Percentiles rank a stretch among this genome's conserved stretches.
Conservation (phyloP, 92 coral and sea anemone genomes). For the Bergia sp. region DNA sequence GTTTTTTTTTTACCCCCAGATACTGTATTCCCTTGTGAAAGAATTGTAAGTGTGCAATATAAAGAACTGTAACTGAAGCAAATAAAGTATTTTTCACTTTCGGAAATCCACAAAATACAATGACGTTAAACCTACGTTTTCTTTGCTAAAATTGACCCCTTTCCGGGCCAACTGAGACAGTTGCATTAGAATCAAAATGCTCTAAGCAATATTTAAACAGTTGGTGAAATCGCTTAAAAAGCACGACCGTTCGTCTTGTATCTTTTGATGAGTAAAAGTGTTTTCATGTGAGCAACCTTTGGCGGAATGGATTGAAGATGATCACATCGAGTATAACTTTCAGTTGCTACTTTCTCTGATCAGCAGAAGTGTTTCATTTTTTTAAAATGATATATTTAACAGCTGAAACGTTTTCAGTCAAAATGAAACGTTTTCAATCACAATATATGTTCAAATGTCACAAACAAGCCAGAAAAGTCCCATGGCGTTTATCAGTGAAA, state of each 20-base stretch:
- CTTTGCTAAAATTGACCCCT: neutral
- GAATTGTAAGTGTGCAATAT: neutral
- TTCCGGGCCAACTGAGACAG: neutral
- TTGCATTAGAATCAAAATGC: neutral
- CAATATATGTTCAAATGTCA: constrained; percentile 13
- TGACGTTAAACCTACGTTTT: neutral
- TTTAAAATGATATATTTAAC: neutral
- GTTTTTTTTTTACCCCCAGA: neutral
- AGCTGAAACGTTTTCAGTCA: constrained; percentile 6
- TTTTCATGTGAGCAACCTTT: neutral
- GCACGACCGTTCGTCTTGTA: neutral
- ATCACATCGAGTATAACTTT: neutral
- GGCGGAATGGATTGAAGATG: neutral
- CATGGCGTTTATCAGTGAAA: neutral
- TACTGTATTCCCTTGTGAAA: constrained; percentile 20
- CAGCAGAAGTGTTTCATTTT: neutral
- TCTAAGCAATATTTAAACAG: neutral
- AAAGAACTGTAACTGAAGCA: neutral
- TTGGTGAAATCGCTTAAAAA: too few species aligned
- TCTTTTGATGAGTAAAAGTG: neutral
- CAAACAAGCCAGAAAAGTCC: neutral
- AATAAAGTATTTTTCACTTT: too few species aligned
- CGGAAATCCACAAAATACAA: neutral
- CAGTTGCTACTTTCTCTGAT: neutral
- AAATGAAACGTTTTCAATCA: neutral